phyloP scores from a whole-genome alignment of 2,113 vertebrate species.

The Uropsilus gracilis region DNA sequence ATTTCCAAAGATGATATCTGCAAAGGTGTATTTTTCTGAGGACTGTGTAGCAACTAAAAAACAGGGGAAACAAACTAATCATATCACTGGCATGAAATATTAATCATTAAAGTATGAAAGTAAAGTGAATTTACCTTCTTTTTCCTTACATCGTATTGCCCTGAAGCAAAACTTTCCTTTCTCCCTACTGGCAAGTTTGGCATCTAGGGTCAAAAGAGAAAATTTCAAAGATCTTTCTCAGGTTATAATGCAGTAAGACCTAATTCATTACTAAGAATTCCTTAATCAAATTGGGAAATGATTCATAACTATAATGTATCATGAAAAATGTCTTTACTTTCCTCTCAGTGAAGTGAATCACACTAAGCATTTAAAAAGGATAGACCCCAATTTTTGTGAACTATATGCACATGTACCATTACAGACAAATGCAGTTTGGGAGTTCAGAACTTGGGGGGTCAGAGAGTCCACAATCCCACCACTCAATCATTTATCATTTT shows the following conservation, averaged over 20 bases:
- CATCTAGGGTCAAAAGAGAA: slow-evolving; percentile 87
- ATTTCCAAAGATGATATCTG: slow-evolving; percentile 95
- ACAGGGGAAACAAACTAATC: slow-evolving; percentile 60
- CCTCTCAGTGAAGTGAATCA: slow-evolving; percentile 6
- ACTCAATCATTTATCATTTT: neutral
- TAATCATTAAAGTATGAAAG: neutral
- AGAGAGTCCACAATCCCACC: neutral
- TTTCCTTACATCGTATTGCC: slow-evolving; percentile 90
- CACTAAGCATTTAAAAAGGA: neutral
- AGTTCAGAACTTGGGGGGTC: neutral
- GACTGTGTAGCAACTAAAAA: slow-evolving; percentile 81
- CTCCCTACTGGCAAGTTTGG: slow-evolving; percentile 94
- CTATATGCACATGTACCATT: neutral
- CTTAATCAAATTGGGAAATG: neutral
- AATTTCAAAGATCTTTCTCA: slow-evolving; percentile 44
- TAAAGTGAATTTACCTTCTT: slow-evolving; percentile 86
- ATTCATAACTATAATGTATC: neutral
- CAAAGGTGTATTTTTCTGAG: slow-evolving; percentile 91
- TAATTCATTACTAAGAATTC: slow-evolving; percentile 10
- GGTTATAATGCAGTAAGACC: neutral
- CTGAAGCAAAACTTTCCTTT: slow-evolving; percentile 95
- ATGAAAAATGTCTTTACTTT: slow-evolving; percentile 3
- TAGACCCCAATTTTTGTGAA: slow-evolving; percentile 42
- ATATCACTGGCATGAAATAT: slow-evolving; percentile 8
- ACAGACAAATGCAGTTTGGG: neutral